Conservation (phyloP, 2,113 vertebrate species). For the Natator depressus region DNA sequence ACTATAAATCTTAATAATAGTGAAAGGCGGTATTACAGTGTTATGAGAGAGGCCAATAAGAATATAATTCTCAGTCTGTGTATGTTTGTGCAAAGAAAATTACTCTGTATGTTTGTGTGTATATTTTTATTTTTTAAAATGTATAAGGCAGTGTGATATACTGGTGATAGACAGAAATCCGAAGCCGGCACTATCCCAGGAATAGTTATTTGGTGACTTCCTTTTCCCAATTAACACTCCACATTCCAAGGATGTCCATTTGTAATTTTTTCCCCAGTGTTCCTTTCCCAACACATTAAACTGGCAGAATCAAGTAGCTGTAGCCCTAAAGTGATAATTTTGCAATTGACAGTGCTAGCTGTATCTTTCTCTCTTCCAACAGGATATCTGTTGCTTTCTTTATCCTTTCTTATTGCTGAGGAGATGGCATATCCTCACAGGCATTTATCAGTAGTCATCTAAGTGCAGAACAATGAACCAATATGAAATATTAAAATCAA, state of each 20-base stretch:
- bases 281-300: not conserved
- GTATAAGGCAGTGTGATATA: not conserved
- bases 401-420: not conserved
- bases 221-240: not conserved
- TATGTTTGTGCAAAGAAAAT: not conserved
- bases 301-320: rapidly evolving
- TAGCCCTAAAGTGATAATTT: not conserved
- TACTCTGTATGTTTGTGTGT: not conserved
- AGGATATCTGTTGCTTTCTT: not conserved
- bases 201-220: not conserved
- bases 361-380: not conserved
- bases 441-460: not conserved
- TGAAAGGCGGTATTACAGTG: not conserved
- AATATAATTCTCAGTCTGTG: not conserved
- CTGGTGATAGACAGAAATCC: not conserved
- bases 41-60: not conserved
- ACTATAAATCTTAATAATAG: constrained; percentile 15
- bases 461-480: not conserved
- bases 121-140: not conserved
- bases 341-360: not conserved
- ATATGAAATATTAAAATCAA: not conserved
- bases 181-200: not conserved
- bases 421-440: not conserved
- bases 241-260: not conserved
- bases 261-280: not conserved